These are phyloP conservation scores for Parapsyche elsis DNA, from an alignment of 1,140 invertebrate genomes.

Conservation along the genomic window DNA sequence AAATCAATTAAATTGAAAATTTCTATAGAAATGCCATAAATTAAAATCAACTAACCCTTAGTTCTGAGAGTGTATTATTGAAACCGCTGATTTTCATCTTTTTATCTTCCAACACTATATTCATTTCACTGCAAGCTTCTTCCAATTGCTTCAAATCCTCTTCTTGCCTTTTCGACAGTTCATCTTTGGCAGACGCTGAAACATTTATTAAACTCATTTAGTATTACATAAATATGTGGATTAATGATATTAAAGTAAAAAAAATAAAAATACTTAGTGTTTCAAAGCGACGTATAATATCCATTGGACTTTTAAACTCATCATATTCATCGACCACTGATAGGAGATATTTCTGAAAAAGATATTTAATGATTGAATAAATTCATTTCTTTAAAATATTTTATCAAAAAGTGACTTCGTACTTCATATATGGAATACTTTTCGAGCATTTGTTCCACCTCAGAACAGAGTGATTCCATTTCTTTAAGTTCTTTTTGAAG, in stretches of 20 bases:
- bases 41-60: conserved; percentile 58
- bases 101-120: conserved; percentile 63
- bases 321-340: conserved; percentile 66
- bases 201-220: not conserved
- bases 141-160: conserved; percentile 64
- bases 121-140: conserved; percentile 62
- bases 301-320: conserved; percentile 68
- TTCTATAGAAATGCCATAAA: not conserved
- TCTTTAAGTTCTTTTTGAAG: conserved; percentile 63
- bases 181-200: conserved; percentile 59
- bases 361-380: not conserved
- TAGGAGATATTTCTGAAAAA: conserved; percentile 68
- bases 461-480: conserved; percentile 64
- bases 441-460: conserved; percentile 67
- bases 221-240: not conserved
- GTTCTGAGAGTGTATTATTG: conserved; percentile 63
- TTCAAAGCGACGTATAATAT: conserved; percentile 71
- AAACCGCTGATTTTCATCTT: conserved; percentile 66
- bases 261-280: conserved; percentile 61
- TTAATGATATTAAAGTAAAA: not conserved
- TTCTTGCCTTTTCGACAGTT: conserved; percentile 63
- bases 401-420: not conserved
- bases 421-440: conserved; percentile 69
- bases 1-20: conserved; percentile 17
- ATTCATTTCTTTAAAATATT: not conserved